phyloP scores from a whole-genome alignment of 1,140 invertebrate genomes.

The Drosophila gunungcola region DNA sequence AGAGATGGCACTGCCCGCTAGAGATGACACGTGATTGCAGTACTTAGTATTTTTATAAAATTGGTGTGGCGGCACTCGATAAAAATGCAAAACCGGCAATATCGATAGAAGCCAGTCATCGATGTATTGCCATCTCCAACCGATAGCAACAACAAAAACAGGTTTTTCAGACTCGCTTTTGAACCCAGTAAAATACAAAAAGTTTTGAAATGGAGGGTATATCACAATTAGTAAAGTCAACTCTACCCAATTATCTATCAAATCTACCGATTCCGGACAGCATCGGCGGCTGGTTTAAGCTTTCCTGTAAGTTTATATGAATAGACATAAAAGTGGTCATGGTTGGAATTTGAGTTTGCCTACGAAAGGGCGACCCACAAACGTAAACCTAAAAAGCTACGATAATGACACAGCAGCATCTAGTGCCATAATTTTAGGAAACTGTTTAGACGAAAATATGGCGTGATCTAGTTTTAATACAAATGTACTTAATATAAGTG shows the following conservation, averaged over 20 bases:
- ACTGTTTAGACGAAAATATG: not conserved
- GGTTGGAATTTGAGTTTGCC: conserved; percentile 37
- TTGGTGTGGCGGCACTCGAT: not conserved
- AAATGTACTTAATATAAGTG: not conserved
- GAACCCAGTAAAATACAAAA: conserved; percentile 7
- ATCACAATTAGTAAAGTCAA: conserved; percentile 89
- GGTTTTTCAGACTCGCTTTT: conserved; percentile 20
- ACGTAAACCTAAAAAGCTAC: not conserved
- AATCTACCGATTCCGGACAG: conserved; percentile 91
- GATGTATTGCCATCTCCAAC: not conserved
- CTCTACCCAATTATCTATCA: conserved; percentile 91
- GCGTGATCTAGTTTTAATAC: not conserved
- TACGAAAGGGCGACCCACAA: conserved; percentile 33
- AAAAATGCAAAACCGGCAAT: not conserved
- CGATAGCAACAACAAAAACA: conserved; percentile 50
- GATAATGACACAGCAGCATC: conserved; percentile 24
- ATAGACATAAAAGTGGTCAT: conserved; percentile 15
- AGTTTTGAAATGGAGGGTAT: conserved; percentile 88
- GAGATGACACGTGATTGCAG: not conserved
- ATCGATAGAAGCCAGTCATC: not conserved
- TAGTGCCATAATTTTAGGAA: not conserved
- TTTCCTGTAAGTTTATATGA: conserved; percentile 87
- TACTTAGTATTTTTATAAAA: not conserved
- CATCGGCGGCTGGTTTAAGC: conserved; percentile 91
- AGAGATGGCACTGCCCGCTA: not conserved